phyloP scores from a whole-genome alignment of 2,113 vertebrate genomes.

The Sylvia atricapilla region DNA sequence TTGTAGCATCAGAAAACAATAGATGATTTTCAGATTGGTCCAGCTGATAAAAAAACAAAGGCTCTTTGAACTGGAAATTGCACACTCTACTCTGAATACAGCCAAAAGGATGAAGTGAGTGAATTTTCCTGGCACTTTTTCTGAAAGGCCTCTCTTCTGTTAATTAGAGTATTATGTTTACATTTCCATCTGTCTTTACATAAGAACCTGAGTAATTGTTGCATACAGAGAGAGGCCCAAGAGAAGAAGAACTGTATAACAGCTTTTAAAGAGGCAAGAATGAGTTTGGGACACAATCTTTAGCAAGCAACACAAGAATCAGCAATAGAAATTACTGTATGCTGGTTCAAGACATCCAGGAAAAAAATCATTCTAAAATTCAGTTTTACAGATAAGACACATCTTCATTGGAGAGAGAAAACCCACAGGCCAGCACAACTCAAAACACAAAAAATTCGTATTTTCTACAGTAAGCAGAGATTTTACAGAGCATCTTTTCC shows the following conservation, averaged over 20 bases:
- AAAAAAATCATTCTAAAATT: neutral
- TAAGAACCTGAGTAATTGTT: conserved; percentile 18
- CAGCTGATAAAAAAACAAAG: neutral
- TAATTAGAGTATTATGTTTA: conserved; percentile 19
- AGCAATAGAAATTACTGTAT: neutral
- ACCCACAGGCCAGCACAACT: rapidly evolving
- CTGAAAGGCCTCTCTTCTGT: neutral
- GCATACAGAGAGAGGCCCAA: neutral
- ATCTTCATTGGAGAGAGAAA: neutral
- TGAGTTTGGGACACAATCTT: neutral
- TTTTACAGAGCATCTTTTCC: neutral
- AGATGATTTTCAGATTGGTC: neutral
- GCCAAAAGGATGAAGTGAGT: neutral
- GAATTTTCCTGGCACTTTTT: neutral
- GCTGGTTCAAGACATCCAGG: neutral
- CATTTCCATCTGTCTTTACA: conserved; percentile 23
- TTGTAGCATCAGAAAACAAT: neutral
- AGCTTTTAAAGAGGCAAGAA: neutral
- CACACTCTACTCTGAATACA: neutral
- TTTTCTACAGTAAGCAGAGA: neutral
- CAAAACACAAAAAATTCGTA: rapidly evolving
- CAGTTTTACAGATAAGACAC: neutral
- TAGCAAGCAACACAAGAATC: neutral
- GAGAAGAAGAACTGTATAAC: neutral
- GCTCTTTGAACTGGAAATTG: neutral